Evolutionary conservation across 2,113 vertebrate genomes (phyloP), one percentile per base, ranked within the genome.

Genomic region (Guaruba guarouba): DNA sequence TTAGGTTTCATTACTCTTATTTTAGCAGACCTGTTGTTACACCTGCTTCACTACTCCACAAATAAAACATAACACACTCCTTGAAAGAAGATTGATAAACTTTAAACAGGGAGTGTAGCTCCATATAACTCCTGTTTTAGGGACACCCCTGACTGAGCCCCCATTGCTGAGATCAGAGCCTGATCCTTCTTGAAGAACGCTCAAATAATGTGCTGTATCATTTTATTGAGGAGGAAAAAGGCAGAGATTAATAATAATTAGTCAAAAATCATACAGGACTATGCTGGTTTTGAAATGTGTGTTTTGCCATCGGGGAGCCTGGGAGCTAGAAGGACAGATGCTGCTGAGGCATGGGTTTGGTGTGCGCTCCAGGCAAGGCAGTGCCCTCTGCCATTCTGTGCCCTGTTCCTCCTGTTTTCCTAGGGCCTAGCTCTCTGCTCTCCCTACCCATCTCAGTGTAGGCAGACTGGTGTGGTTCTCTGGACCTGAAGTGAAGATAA

Each of bases 1-100:
- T 88, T 64, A 25, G 14, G 43, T 95, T 95, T 93, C 52, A 57
- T 91, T 82, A 66, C 52, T 51, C 24, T 54, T 88, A 24, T 12
- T 44, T 24, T 75, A 84, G 39, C 55, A 71, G 62, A 9, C 46
- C 37, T 90, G 43, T 85, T 86, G 28, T 76, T 86, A 63, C 8
- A 86, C 57, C 31, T 5, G 9, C 79, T 82, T 84, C 10, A 7
- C 57, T 87, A 28, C 33, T 67, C 49, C 52, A 33, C 39, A 63
- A 78, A 84, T 84, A 87, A 76, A 92, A 54, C 17, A 33, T 51
- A 44, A 64, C 43, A 75, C 14, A 14, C 13, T 52, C 25, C 92
- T 78, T 54, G 62, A 77, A 73, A 54, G 77, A 82, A 76, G 33
- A 62, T 3, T 35, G 62, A 70, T 22, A 27, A 87, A 44, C 20